Base-by-base conservation (phyloP, 37 sponge, comb jelly and placozoan genomes). In the Eunapius fragilis region DNA sequence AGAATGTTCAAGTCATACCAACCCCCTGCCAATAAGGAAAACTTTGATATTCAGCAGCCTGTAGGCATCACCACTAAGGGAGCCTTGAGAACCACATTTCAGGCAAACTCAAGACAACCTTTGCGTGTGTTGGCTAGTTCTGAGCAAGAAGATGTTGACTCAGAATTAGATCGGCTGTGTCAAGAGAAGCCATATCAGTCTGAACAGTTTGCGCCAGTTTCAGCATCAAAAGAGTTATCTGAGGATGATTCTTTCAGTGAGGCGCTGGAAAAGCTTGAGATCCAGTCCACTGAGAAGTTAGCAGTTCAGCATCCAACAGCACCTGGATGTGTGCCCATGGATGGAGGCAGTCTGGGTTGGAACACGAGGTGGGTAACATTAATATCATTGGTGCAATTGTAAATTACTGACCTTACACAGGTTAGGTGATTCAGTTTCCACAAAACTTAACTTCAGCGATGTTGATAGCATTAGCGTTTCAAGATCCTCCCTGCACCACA, bases 381-480 rank as follows among this genome's bases (percentile, higher is more conserved):
- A 9, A 6, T 41, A 41, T 41, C 41, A 45, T 45, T 45, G 47
- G 7, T 45, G 47, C 47, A 45, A 11, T 9, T 45, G 47, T 9
- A 45, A 45, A 4, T 9, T 9, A 45, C 47, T 45, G 47, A 45
- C 9, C 47, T 9, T 45, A 9, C n/a, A n/a, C 58, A 58, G 58
- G 58, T 17, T 58, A 58, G 58, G 82, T 71, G 41, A 27, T 25
- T 31, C 71, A 3, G 68, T 68, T 28, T 68, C 69, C 37, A 77
- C 58, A 27, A 49, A 75, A 36, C 77, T 85, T 10, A 85, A 69
- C 33, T 85, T 85, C 37, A 75, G 69, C 19, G 85, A 85, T 77
- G 58, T 68, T 3, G 85, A 76, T 2, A 85, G 85, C 75, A 25
- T 75, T 2, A 74, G 75, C 48, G 28, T 17, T 58, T 58, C 58